phyloP scores from a whole-genome alignment of 2,113 vertebrate species.

The Camelus dromedarius region DNA sequence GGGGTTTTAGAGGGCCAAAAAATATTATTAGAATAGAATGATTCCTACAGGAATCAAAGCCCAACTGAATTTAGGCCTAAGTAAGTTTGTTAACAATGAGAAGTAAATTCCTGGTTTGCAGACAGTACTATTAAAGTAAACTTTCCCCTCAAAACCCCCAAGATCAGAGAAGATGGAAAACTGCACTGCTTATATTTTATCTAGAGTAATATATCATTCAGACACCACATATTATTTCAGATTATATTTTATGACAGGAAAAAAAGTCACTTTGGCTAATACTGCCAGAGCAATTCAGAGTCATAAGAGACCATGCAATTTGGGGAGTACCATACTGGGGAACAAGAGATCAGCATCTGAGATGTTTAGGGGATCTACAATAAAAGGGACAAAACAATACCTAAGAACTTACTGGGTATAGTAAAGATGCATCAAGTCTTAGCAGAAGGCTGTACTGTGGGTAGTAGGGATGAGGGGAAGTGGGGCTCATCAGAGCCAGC shows the following conservation, averaged over 20 bases:
- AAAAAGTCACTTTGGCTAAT: background rate
- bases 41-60: conserved; percentile 35
- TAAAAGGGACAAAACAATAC: background rate
- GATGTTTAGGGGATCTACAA: background rate
- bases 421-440: background rate
- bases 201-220: background rate
- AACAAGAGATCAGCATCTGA: background rate
- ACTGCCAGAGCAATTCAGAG: background rate
- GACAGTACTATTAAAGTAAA: background rate
- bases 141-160: conserved; percentile 6
- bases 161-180: background rate
- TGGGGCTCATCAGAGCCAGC: background rate
- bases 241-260: conserved; percentile 8
- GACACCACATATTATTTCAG: conserved; percentile 5
- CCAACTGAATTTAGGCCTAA: background rate
- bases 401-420: background rate
- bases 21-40: background rate
- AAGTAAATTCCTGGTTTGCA: conserved; percentile 28
- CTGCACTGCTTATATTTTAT: background rate
- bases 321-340: background rate
- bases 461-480: background rate
- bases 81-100: background rate
- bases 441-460: background rate
- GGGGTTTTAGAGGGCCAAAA: background rate
- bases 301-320: background rate